Percentiles rank a stretch among this genome's conserved stretches.
These are phyloP conservation scores for Drosophila lutescens DNA, from an alignment of 2,888 invertebrate genomes.

Conservation along the genomic window DNA sequence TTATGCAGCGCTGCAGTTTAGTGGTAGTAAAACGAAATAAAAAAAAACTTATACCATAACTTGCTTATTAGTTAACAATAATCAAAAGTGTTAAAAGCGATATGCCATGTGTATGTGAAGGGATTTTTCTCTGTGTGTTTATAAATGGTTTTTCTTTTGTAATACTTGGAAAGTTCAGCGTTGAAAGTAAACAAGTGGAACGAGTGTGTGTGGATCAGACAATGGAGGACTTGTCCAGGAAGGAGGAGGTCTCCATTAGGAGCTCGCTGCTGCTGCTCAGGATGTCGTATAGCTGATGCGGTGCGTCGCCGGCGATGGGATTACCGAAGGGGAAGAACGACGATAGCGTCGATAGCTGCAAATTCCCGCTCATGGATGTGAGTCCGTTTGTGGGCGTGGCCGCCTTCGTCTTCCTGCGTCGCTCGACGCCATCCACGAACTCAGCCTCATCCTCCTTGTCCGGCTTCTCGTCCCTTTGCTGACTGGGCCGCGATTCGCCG, in stretches of 20 bases:
- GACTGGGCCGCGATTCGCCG: conserved; percentile 60
- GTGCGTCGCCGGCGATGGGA: conserved; percentile 80
- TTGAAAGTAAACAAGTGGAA: conserved; percentile 43
- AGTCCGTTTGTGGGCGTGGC: conserved; percentile 32
- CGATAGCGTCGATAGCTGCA: conserved; percentile 81
- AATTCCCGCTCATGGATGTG: conserved; percentile 40
- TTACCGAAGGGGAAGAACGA: conserved; percentile 84
- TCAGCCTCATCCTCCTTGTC: conserved; percentile 58
- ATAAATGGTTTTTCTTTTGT: conserved; percentile 34
- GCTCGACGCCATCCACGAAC: conserved; percentile 80
- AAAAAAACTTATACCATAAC: conserved; percentile 57
- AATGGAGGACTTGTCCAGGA: conserved; percentile 83
- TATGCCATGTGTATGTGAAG: conserved; percentile 45
- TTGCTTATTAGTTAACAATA: conserved; percentile 74
- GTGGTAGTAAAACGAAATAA: conserved; percentile 43
- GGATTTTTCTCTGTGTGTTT: background rate
- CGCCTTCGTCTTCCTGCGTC: conserved; percentile 61
- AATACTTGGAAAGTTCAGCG: conserved; percentile 74
- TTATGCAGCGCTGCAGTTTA: conserved; percentile 9
- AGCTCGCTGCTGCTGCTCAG: conserved; percentile 83
- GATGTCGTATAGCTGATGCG: conserved; percentile 83
- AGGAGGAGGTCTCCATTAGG: conserved; percentile 82
- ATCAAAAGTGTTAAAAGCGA: conserved; percentile 64
- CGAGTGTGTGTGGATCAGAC: conserved; percentile 61
- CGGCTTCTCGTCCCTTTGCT: conserved; percentile 2